Percentiles rank a stretch among this genome's conserved stretches.
Evolutionary conservation across 2,888 invertebrate species (phyloP).

Genomic region (Drosophila picticornis): DNA sequence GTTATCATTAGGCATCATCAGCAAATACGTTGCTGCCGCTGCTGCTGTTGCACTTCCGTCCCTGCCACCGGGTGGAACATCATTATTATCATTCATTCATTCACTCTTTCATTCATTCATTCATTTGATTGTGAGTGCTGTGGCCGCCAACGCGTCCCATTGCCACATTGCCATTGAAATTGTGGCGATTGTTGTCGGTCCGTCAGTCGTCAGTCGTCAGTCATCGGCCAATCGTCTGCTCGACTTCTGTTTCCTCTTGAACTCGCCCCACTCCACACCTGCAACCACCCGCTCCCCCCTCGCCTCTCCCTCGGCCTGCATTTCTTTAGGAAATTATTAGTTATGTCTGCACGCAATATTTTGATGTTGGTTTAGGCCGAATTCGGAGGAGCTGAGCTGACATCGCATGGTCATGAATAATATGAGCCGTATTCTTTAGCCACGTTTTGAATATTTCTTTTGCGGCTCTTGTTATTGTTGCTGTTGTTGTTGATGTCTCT

Average conservation of each 20-base stretch:
- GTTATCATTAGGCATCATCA: constrained; percentile 77
- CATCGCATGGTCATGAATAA: constrained; percentile 56
- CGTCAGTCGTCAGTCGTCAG: constrained; percentile 8
- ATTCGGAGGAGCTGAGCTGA: constrained; percentile 27
- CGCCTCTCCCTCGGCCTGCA: constrained; percentile 13
- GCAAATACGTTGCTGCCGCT: constrained; percentile 40
- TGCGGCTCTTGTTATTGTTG: background rate
- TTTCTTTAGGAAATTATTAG: constrained; percentile 61
- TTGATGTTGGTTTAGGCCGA: constrained; percentile 63
- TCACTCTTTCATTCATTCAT: background rate
- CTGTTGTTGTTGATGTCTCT: constrained; percentile 6
- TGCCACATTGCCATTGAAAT: constrained; percentile 19
- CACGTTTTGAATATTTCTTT: constrained; percentile 66
- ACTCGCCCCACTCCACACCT: constrained; percentile 8
- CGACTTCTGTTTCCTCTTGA: constrained; percentile 63
- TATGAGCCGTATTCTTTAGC: constrained; percentile 40
- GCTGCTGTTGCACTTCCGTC: constrained; percentile 21
- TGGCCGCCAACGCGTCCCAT: constrained; percentile 48
- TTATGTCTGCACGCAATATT: constrained; percentile 73
- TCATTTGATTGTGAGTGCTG: constrained; percentile 29
- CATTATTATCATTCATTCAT: constrained; percentile 59
- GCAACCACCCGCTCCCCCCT: background rate
- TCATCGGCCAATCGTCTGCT: constrained; percentile 61
- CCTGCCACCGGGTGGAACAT: constrained; percentile 52
- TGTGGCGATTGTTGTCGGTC: background rate